phyloP scores from a whole-genome alignment of 2,888 invertebrate genomes.

The Ophioninae sp. region DNA sequence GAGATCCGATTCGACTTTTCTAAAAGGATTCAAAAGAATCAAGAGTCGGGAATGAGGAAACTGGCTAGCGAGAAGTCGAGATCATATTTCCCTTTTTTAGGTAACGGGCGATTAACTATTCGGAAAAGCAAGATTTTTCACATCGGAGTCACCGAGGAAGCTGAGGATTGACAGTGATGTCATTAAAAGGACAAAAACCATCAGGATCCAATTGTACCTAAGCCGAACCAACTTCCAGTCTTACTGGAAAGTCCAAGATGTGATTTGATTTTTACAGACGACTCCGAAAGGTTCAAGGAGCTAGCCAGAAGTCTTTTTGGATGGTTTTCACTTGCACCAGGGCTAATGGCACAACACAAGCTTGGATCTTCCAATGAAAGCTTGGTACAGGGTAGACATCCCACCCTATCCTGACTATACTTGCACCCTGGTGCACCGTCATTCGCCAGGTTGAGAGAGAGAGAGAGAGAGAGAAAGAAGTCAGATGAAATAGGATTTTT shows the following conservation, averaged over 20 bases:
- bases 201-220: constrained; percentile 31
- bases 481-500: constrained; percentile 78
- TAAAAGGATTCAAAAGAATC: no score
- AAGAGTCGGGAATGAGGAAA: no score
- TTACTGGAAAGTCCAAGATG: constrained; percentile 12
- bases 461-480: constrained; percentile 13
- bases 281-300: constrained; percentile 18
- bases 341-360: constrained; percentile 36
- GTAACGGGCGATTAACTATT: no score
- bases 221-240: constrained; percentile 5
- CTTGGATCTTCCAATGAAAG: constrained; percentile 53
- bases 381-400: constrained; percentile 44
- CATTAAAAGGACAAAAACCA: constrained; percentile 25
- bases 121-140: background rate
- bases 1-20: no score
- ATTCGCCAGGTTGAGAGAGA: constrained; percentile 20
- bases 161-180: constrained; percentile 2
- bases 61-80: no score
- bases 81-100: no score
- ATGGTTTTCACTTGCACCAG: constrained; percentile 32
- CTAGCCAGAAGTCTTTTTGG: constrained; percentile 46
- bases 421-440: constrained; percentile 50
- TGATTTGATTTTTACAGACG: constrained; percentile 50
- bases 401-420: constrained; percentile 52
- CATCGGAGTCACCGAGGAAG: background rate